phyloP scores from a whole-genome alignment of 2,113 vertebrate genomes.

The human (Homo sapiens) region GRCh38 chr18:71855001-71855500 shows the following conservation, averaged over 20 bases:
- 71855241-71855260: background rate
- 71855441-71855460: background rate
- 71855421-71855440: background rate
- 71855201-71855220: background rate
- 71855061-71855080: background rate
- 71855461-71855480: background rate
- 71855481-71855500: background rate
- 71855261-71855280: background rate
- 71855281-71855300: background rate
- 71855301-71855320: background rate
- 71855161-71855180: background rate
- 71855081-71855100: background rate
- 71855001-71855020: background rate
- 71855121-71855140: background rate
- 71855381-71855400: background rate
- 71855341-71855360: background rate
- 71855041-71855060: background rate
- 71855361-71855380: background rate
- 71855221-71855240: background rate
- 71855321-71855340: background rate
- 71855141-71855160: background rate
- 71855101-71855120: background rate
- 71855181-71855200: background rate
- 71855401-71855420: background rate
- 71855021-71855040: background rate